Evolutionary conservation across 1,140 invertebrate species (phyloP), one percentile per base, ranked within the genome.

Genomic region (Episyrphus balteatus): DNA sequence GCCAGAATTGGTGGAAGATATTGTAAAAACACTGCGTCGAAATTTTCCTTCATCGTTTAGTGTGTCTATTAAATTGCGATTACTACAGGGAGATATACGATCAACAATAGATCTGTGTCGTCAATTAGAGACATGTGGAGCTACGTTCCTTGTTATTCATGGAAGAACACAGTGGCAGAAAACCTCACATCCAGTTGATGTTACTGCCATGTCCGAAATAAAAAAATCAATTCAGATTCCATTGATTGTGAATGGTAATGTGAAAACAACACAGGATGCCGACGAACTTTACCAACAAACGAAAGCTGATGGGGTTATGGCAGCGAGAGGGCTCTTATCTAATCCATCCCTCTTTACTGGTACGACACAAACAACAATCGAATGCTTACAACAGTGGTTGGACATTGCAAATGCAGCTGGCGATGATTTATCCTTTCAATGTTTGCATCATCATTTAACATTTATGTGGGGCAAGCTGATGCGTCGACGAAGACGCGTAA

Each of bases 401-500:
- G 73, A 83, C 56, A 80, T 95, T 40, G 78, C 81, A 51, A 55
- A 68, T 43, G 52, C 57, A 39, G 64, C 70, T 26, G 51, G 62
- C 57, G 49, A 74, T 61, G 62, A 75, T 73, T 66, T 81, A 54
- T 75, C 76, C 34, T 92, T 91, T 70, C 77, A 83, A 47, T 82
- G 77, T 62, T 91, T 95, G 59, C 92, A 96, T 71, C 89, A 94
- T 66, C 92, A 96, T 73, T 74, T 96, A 43, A 86, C 90, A 39
- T 93, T 92, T 62, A 97, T 97, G 93, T 70, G 90, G 54, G 87
- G 92, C 65, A 85, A 84, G 69, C 60, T 84, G 36, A 71, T 93
- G 50, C 72, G 77, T 6, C 84, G 80, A 54, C 66, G 75, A 41
- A 76, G 88, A 57, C 80, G 83, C 54, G 65, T 76, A 51, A 67